A percentile compares a stretch with the other conserved stretches of the same genome.
These are phyloP conservation scores for Gryon sp. DNA, from an alignment of 1,140 invertebrate genomes.

Conservation along the genomic window DNA sequence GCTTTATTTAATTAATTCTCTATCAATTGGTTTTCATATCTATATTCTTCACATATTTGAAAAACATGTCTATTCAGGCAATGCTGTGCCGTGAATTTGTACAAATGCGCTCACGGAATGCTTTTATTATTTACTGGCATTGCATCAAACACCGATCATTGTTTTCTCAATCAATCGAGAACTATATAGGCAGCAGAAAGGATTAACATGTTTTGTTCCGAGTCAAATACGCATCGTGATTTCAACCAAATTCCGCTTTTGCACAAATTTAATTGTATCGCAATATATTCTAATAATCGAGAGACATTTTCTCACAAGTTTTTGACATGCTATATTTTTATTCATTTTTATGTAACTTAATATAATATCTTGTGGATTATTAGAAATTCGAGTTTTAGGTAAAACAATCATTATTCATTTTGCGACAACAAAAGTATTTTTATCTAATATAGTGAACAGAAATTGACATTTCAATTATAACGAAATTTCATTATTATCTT, in stretches of 20 bases:
- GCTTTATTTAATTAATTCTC: conserved; percentile 64
- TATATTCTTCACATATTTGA: conserved; percentile 59
- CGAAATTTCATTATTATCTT: too few relatives aligned
- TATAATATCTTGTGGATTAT: conserved; percentile 32
- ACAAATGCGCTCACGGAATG: conserved; percentile 57
- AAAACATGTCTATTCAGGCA: conserved; percentile 58
- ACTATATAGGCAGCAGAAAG: conserved; percentile 37
- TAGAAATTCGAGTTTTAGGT: conserved; percentile 15
- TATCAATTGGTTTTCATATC: conserved; percentile 61
- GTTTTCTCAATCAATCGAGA: conserved; percentile 64
- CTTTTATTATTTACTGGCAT: conserved; percentile 62
- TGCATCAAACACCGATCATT: conserved; percentile 62
- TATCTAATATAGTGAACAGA: too few relatives aligned
- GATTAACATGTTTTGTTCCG: conserved; percentile 54
- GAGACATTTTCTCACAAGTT: conserved; percentile 36
- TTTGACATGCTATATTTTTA: conserved; percentile 52
- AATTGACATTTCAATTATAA: conserved; percentile 16
- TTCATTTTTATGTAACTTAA: conserved; percentile 45
- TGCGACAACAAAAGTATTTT: too few relatives aligned
- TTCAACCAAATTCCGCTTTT: conserved; percentile 40
- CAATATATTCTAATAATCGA: conserved; percentile 54
- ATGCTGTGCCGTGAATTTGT: conserved; percentile 42
- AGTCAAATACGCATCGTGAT: conserved; percentile 33
- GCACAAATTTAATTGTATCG: conserved; percentile 48
- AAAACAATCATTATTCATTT: conserved; percentile 13